Base-by-base conservation (phyloP, 2,797 vertebrate species). In the Balearica regulorum region DNA sequence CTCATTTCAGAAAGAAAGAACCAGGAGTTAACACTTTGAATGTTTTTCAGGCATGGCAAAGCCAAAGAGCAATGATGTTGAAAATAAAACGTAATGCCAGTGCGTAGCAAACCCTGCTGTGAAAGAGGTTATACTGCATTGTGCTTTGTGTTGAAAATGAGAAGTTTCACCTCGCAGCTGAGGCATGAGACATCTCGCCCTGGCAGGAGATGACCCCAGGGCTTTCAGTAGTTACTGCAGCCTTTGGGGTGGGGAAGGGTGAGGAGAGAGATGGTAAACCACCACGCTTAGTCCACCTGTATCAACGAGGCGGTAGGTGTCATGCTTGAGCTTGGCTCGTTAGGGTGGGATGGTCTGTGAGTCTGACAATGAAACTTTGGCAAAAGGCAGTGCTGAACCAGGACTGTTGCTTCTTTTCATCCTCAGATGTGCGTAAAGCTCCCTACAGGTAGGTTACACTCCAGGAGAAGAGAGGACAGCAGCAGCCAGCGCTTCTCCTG, bases 231-330 rank as follows among this genome's bases (percentile, higher is more conserved):
- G 35, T 37, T 28, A 2, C 3, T 41, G 83, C 31, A 64, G 41
- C 24, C 0, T 22, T 51, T 16, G 0, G 10, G 33, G 11, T 7
- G 35, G 46, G 37, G 46, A 49, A 29, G 29, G 61, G 20, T n/a
- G 66, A 64, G 75, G 51, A 49, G 46, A 25, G 21, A 25, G 22
- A 15, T 37, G 29, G 31, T 16, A 26, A 71, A 77, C 15, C 48
- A 39, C 12, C 21, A 1, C 3, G 0, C 10, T 11, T 44, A 17
- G 57, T 29, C 46, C 46, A 3, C 37, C 26, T 10, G 6, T 3
- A 28, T 65, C 53, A 29, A 8, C 60, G 8, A 22, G 41, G 53
- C 6, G 13, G 48, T 31, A 8, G 48, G 10, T 62, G 81, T 31
- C 54, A 6, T 1, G 17, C 37, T 29, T 11, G 53, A 70, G 21